These are phyloP conservation scores for Oopsacas minuta DNA, from an alignment of 37 sponge, comb jelly and placozoan genomes.

Conservation along the genomic window DNA sequence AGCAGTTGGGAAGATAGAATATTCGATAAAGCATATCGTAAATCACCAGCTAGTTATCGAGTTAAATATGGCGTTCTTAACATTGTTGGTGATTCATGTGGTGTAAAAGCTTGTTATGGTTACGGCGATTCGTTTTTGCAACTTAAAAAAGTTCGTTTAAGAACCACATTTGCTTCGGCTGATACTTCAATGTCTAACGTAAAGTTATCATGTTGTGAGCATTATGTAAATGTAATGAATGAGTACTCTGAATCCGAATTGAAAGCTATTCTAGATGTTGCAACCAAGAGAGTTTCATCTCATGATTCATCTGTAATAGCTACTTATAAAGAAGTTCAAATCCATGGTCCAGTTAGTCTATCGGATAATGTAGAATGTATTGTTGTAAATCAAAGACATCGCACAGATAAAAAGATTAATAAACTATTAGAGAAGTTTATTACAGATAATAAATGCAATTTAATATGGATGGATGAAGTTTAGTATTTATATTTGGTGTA, in stretches of 20 bases:
- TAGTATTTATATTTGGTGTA: background rate
- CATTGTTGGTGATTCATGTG: slow-evolving; percentile 53
- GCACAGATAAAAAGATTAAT: slow-evolving; percentile 21
- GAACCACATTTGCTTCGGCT: slow-evolving; percentile 52
- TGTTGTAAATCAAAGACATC: slow-evolving; percentile 37
- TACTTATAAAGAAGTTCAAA: slow-evolving; percentile 53
- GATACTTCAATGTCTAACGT: slow-evolving; percentile 36
- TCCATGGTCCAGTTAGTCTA: slow-evolving; percentile 56
- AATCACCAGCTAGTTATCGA: slow-evolving; percentile 31
- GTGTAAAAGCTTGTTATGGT: slow-evolving; percentile 36
- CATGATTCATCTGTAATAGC: slow-evolving; percentile 31
- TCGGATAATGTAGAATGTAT: slow-evolving; percentile 64
- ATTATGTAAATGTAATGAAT: slow-evolving; percentile 54
- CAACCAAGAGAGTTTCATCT: slow-evolving; percentile 31
- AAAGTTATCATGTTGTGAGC: slow-evolving; percentile 62
- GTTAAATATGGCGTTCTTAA: slow-evolving; percentile 65
- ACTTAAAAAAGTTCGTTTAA: slow-evolving; percentile 51
- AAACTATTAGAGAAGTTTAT: slow-evolving; percentile 38
- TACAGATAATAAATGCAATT: slow-evolving; percentile 43
- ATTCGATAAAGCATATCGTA: slow-evolving; percentile 39
- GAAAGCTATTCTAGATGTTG: slow-evolving; percentile 57
- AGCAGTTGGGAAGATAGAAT: slow-evolving; percentile 49
- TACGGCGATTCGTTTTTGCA: slow-evolving; percentile 59
- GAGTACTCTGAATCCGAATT: slow-evolving; percentile 44
- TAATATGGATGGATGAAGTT: slow-evolving; percentile 52